phyloP scores from a whole-genome alignment of 37 sponge, comb jelly and placozoan genomes.

The Chondrosia reniformis region DNA sequence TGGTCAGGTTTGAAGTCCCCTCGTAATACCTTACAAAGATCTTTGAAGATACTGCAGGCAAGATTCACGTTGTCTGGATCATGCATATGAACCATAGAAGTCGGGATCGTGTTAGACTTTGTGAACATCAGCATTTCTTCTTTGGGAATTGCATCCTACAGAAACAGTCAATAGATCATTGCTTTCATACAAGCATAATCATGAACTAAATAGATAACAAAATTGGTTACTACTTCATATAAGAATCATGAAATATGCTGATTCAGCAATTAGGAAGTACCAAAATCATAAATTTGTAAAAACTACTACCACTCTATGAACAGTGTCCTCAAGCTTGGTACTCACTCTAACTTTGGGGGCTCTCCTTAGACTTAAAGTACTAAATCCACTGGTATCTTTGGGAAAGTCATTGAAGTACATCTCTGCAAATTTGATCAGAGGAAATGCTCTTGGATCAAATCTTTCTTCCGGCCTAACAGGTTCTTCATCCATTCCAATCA shows the following conservation, averaged over 20 bases:
- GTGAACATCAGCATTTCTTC: conserved; percentile 81
- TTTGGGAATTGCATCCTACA: conserved; percentile 76
- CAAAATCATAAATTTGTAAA: too few species aligned
- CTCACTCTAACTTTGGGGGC: conserved; percentile 34
- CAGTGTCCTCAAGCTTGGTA: too few species aligned
- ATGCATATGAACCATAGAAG: conserved; percentile 95
- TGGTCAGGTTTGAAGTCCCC: conserved; percentile 85
- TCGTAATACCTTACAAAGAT: conserved; percentile 72
- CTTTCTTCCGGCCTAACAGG: conserved; percentile 28
- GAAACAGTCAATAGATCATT: too few species aligned
- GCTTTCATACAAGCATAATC: background rate
- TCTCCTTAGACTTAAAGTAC: conserved; percentile 60
- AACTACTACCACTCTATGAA: too few species aligned
- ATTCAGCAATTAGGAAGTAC: too few species aligned
- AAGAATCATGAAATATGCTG: too few species aligned
- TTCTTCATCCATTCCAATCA: conserved; percentile 73
- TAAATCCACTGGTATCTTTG: conserved; percentile 68
- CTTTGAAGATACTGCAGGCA: conserved; percentile 93
- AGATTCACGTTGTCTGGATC: conserved; percentile 94
- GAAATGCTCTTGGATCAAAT: conserved; percentile 72
- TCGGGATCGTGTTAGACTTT: conserved; percentile 60
- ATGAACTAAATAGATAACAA: too few species aligned
- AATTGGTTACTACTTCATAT: too few species aligned
- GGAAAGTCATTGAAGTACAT: conserved; percentile 93
- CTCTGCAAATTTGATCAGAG: conserved; percentile 87